Percentiles rank a stretch among this genome's conserved stretches.
phyloP scores from a whole-genome alignment of 2,797 vertebrate species.

The Pipistrellus nathusii region DNA sequence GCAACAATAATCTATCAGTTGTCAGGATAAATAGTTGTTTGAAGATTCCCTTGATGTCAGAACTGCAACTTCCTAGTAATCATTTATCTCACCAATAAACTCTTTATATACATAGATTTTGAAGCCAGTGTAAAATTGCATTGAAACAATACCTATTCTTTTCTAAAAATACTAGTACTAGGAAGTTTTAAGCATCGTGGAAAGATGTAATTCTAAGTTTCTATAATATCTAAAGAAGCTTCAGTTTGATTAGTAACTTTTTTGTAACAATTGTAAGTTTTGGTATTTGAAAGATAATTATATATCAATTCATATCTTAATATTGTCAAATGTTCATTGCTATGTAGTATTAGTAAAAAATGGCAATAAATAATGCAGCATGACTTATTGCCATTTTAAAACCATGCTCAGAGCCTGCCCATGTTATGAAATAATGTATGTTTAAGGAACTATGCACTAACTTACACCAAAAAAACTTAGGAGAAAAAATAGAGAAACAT shows the following conservation, averaged over 20 bases:
- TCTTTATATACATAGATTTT: conserved; percentile 19
- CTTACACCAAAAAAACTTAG: conserved; percentile 34
- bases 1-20: conserved; percentile 72
- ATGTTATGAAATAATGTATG: neutral
- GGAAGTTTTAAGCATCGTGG: neutral
- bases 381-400: conserved; percentile 35
- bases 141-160: neutral
- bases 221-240: neutral
- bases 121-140: conserved; percentile 9
- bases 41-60: conserved; percentile 52
- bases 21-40: conserved; percentile 61
- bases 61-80: conserved; percentile 41
- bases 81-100: conserved; percentile 6
- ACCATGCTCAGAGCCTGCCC: neutral
- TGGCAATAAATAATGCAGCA: neutral
- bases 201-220: conserved; percentile 29
- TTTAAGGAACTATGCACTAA: neutral
- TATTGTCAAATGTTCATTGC: neutral
- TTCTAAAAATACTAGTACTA: conserved; percentile 8
- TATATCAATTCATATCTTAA: conserved; percentile 22
- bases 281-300: conserved; percentile 40
- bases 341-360: conserved; percentile 14
- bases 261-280: neutral
- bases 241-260: conserved; percentile 40
- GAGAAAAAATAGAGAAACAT: conserved; percentile 52